Conservation (phyloP, 2,113 vertebrate genomes). For the Sphaerodactylus townsendi region DNA sequence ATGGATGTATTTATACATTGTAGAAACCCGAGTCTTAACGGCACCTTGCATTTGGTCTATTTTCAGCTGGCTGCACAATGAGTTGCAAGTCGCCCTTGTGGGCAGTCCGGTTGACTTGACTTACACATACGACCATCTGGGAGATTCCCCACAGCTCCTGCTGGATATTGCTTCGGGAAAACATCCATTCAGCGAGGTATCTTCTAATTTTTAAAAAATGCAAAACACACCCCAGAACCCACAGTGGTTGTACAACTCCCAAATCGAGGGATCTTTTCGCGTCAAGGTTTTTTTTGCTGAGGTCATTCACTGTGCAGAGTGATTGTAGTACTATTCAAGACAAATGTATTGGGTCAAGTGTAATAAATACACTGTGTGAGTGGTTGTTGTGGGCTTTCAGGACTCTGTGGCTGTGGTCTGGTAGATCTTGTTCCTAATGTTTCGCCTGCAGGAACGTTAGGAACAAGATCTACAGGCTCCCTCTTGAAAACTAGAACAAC, state of each 20-base stretch:
- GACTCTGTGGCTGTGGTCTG: too few species aligned
- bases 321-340: too few species aligned
- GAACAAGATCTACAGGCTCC: too few species aligned
- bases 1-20: not conserved
- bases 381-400: too few species aligned
- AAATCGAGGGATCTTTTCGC: not conserved
- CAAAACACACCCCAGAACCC: not conserved
- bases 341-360: not conserved
- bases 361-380: not conserved
- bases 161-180: constrained; percentile 86
- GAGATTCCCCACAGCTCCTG: constrained; percentile 87
- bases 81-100: constrained; percentile 88
- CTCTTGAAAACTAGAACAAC: too few species aligned
- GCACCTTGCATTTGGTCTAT: constrained; percentile 35
- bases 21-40: not conserved
- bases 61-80: constrained; percentile 97
- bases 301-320: not conserved
- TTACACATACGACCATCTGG: constrained; percentile 90
- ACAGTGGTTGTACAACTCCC: not conserved
- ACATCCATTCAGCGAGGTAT: constrained; percentile 89
- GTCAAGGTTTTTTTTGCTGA: not conserved
- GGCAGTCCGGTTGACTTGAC: constrained; percentile 90
- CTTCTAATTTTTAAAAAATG: constrained; percentile 3
- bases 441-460: too few species aligned
- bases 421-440: too few species aligned